These are phyloP conservation scores for Cantharis rustica DNA, from an alignment of 2,888 invertebrate species.

Conservation along the genomic window DNA sequence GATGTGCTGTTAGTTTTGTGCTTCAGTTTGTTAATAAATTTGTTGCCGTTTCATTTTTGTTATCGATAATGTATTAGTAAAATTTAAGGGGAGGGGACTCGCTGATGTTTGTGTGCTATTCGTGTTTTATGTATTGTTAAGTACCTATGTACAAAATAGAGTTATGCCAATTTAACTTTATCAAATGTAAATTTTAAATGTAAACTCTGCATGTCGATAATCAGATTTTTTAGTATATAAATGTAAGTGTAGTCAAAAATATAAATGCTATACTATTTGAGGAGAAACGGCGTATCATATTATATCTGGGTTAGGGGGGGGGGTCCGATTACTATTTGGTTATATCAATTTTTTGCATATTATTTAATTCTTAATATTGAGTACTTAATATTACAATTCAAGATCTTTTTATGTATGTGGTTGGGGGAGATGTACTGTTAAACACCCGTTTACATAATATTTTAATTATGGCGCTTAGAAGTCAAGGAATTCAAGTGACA, in stretches of 20 bases:
- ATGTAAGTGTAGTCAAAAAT: neutral
- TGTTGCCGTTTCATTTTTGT: neutral
- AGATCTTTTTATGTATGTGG: neutral
- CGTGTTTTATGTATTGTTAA: neutral
- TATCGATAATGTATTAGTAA: neutral
- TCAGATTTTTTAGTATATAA: neutral
- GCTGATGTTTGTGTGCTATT: neutral
- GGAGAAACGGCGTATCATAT: neutral
- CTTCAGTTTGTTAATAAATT: neutral
- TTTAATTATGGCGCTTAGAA: neutral
- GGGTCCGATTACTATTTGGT: neutral
- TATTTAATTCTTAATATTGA: neutral
- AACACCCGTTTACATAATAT: neutral
- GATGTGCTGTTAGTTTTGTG: neutral
- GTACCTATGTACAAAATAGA: neutral
- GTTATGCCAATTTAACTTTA: slow-evolving; percentile 1
- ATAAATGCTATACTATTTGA: neutral
- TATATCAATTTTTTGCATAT: neutral
- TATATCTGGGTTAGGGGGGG: neutral
- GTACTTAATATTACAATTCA: neutral
- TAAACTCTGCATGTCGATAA: neutral
- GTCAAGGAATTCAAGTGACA: too few relatives aligned
- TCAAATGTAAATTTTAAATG: neutral
- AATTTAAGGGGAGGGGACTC: neutral
- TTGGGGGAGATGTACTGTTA: neutral